These are phyloP conservation scores for Ctenomys sociabilis DNA, from an alignment of 2,113 vertebrate genomes.

Conservation along the genomic window DNA sequence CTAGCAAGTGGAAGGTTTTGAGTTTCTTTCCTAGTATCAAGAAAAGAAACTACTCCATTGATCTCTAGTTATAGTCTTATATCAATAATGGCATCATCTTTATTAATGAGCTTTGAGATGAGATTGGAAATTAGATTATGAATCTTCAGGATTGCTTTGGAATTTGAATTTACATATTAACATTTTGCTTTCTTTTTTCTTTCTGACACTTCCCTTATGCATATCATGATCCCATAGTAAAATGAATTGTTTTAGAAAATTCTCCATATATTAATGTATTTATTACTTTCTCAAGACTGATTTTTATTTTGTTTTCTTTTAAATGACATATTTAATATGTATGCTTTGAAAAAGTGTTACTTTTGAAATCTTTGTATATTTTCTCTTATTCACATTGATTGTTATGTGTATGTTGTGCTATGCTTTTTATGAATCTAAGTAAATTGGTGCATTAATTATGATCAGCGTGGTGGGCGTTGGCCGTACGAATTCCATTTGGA, in stretches of 20 bases:
- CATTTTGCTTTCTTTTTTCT: not conserved
- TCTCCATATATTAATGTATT: not conserved
- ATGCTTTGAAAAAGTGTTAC: not conserved
- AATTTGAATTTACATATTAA: not conserved
- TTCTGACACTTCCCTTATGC: not conserved
- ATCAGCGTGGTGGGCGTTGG: not conserved
- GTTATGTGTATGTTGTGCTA: not conserved
- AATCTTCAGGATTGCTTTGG: not conserved
- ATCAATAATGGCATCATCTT: not conserved
- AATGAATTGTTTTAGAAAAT: conserved; percentile 10
- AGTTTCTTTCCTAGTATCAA: too few species aligned
- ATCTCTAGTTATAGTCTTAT: not conserved
- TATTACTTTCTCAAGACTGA: not conserved
- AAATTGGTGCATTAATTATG: not conserved
- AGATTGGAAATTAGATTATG: not conserved
- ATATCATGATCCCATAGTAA: not conserved
- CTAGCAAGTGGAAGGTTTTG: too few species aligned
- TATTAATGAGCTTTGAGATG: not conserved
- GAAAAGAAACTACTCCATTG: not conserved
- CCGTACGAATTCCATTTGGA: not conserved
- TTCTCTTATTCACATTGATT: not conserved
- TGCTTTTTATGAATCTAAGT: not conserved
- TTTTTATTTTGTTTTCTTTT: conserved; percentile 26
- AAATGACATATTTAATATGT: not conserved
- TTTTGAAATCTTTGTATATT: not conserved